These are phyloP conservation scores for Drosophila ustulata DNA, from an alignment of 2,888 invertebrate species.

Conservation along the genomic window DNA sequence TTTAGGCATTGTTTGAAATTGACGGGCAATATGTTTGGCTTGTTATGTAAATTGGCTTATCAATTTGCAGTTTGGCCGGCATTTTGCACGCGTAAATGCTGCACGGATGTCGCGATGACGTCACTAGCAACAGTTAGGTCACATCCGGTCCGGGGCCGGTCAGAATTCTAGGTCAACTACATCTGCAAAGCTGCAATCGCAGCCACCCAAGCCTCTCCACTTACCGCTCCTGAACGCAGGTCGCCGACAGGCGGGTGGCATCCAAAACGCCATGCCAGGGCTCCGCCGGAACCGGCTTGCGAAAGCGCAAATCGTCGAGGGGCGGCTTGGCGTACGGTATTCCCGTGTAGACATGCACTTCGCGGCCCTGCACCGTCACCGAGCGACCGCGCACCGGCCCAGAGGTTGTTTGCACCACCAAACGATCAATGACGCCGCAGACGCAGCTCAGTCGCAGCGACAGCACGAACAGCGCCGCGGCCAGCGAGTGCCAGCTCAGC, in stretches of 20 bases:
- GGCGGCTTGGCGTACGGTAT: slow-evolving; percentile 97
- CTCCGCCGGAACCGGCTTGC: slow-evolving; percentile 93
- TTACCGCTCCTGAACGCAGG: slow-evolving; percentile 93
- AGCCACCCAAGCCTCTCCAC: slow-evolving; percentile 24
- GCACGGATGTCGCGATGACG: slow-evolving; percentile 52
- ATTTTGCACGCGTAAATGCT: slow-evolving; percentile 41
- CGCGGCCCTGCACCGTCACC: slow-evolving; percentile 92
- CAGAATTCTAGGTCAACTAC: slow-evolving; percentile 68
- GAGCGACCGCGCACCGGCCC: slow-evolving; percentile 93
- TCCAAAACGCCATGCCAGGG: slow-evolving; percentile 95
- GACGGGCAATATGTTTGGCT: not conserved
- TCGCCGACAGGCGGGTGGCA: slow-evolving; percentile 92
- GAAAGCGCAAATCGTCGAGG: slow-evolving; percentile 93
- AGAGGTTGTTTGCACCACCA: slow-evolving; percentile 93
- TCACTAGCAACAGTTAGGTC: slow-evolving; percentile 71
- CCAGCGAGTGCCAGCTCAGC: slow-evolving; percentile 54
- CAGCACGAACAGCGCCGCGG: slow-evolving; percentile 69
- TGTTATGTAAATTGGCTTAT: not conserved
- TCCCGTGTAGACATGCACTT: slow-evolving; percentile 95
- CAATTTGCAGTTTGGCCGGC: slow-evolving; percentile 52
- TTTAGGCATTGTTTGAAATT: not conserved
- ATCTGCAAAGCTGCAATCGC: slow-evolving; percentile 37
- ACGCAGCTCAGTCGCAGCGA: slow-evolving; percentile 79
- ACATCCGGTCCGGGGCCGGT: slow-evolving; percentile 43
- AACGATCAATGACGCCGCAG: slow-evolving; percentile 87